Base-by-base conservation (phyloP, 1,140 invertebrate species). In the Rhyzopertha dominica region DNA sequence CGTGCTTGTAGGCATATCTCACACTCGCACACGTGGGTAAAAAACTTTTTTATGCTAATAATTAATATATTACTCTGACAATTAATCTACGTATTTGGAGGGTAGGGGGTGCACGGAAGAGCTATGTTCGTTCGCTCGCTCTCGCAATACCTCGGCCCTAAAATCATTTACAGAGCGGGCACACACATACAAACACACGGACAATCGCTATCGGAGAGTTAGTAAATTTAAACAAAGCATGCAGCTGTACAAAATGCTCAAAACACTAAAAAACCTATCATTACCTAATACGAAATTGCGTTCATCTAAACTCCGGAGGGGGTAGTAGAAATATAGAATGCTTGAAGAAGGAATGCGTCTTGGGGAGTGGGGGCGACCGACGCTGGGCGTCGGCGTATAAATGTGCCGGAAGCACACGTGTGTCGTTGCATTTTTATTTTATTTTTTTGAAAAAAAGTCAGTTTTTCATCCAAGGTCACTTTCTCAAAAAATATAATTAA, bases 381-480 rank as follows among this genome's bases (percentile, higher is more conserved):
- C 20, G n/a, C 30, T 8, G 5, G n/a, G n/a, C n/a, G n/a, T n/a
- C n/a, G n/a, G n/a, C n/a, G n/a, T n/a, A n/a, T n/a, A n/a, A n/a
- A n/a, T n/a, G n/a, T n/a, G n/a, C n/a, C n/a, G n/a, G n/a, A n/a
- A n/a, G 24, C 28, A 41, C 43, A 36, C 23, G 37, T 16, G 52
- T 52, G 47, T 63, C 61, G 61, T 63, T 62, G 61, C 59, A 60
- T 63, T 63, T 48, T n/a, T n/a, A n/a, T n/a, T n/a, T n/a, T n/a
- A n/a, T n/a, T n/a, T n/a, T n/a, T 46, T 62, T 54, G 52, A 55
- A 58, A 57, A n/a, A 59, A 58, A 57, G 44, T 60, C n/a, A 53
- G 47, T 47, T 60, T 57, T 63, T 50, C 53, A 58, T 65, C 59
- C 53, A 65, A 65, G 63, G 63, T 65, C 63, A 65, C 63, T 65